These are phyloP conservation scores for Catalaphyllia jardinei DNA, from an alignment of 64 coral and sea anemone species.

Conservation along the genomic window DNA sequence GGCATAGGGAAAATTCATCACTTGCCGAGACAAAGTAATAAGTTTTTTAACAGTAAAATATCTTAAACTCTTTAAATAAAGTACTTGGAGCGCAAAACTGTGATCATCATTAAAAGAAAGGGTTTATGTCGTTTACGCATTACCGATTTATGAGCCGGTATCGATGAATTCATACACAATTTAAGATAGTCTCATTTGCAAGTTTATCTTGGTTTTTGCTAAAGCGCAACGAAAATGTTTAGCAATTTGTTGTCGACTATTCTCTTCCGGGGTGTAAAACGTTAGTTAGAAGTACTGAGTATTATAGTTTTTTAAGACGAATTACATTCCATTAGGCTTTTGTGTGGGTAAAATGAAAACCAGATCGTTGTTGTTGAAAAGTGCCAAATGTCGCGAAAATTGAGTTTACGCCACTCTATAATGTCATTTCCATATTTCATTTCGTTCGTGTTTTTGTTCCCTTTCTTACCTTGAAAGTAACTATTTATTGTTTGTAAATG, in stretches of 20 bases:
- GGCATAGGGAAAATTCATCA: neutral
- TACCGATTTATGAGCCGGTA: neutral
- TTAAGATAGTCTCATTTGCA: neutral
- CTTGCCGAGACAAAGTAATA: neutral
- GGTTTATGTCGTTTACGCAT: neutral
- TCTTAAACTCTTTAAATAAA: neutral
- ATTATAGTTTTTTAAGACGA: too few species aligned
- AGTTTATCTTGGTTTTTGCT: conserved; percentile 2
- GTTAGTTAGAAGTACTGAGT: neutral
- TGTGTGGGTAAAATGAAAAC: too few species aligned
- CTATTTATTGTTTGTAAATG: too few species aligned
- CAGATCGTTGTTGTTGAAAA: too few species aligned
- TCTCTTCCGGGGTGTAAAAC: neutral
- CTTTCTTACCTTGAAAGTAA: too few species aligned
- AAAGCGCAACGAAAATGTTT: neutral
- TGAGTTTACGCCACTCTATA: too few species aligned
- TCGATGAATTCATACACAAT: conserved; percentile 11
- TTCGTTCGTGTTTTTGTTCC: too few species aligned
- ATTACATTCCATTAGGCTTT: too few species aligned
- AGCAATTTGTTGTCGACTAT: neutral
- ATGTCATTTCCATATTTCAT: too few species aligned
- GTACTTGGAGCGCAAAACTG: neutral
- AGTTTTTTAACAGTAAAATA: neutral
- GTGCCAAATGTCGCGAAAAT: too few species aligned
- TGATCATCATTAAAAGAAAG: neutral